Evolutionary conservation across 1,140 invertebrate species (phyloP).

Genomic region (Drosophila teissieri): DNA sequence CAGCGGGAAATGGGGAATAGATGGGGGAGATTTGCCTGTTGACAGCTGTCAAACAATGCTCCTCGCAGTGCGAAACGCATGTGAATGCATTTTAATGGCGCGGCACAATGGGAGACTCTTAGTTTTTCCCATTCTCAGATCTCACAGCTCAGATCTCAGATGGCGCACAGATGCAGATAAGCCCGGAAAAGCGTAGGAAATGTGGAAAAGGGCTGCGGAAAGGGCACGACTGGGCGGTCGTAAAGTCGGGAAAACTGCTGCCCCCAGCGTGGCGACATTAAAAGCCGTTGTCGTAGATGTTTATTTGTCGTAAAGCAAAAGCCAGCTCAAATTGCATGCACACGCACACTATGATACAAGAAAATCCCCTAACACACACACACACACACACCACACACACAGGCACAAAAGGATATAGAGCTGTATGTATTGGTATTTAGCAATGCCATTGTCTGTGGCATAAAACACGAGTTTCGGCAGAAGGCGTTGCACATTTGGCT

Average conservation of each 20-base stretch:
- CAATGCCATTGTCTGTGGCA: background rate
- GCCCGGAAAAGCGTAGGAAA: background rate
- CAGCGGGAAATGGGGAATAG: background rate
- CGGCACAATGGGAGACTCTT: constrained; percentile 18
- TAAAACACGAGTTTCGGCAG: background rate
- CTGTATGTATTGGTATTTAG: background rate
- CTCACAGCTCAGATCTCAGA: background rate
- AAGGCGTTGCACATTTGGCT: background rate
- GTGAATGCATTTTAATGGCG: constrained; percentile 65
- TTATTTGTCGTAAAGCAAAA: constrained; percentile 50
- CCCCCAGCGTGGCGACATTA: constrained; percentile 33
- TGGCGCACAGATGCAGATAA: constrained; percentile 37
- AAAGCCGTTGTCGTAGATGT: constrained; percentile 39
- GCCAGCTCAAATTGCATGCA: constrained; percentile 49
- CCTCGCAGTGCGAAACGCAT: constrained; percentile 35
- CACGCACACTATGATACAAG: background rate
- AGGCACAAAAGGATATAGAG: background rate
- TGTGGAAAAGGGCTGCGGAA: background rate
- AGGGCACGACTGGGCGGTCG: constrained; percentile 1
- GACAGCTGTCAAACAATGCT: constrained; percentile 56
- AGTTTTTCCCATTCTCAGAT: constrained; percentile 19
- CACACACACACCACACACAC: background rate
- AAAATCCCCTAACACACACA: background rate
- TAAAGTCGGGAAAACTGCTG: constrained; percentile 38
- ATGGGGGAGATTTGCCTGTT: constrained; percentile 17